phyloP scores from a whole-genome alignment of 1,140 invertebrate genomes.

The Venturia canescens region DNA sequence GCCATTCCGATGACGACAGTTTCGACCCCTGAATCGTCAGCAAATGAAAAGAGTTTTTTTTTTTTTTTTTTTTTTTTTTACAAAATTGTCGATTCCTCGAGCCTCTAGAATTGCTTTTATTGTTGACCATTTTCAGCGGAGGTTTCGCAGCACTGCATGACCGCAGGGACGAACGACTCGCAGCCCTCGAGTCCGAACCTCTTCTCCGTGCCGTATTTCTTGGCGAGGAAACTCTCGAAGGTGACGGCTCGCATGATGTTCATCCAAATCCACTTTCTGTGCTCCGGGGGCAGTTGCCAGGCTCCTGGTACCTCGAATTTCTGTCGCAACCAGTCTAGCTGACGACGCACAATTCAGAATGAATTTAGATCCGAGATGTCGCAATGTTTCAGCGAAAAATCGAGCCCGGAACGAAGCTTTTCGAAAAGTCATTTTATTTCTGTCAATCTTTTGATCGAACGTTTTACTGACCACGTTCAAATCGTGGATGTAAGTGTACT shows the following conservation, averaged over 20 bases:
- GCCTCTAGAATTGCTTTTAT: too few species aligned
- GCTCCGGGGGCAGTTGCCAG: slow-evolving; percentile 81
- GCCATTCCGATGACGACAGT: slow-evolving; percentile 94
- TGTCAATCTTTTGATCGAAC: not conserved
- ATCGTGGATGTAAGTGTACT: slow-evolving; percentile 93
- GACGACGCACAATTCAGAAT: slow-evolving; percentile 52
- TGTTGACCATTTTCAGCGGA: slow-evolving; percentile 81
- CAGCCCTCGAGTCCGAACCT: slow-evolving; percentile 95
- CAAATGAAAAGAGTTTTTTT: not conserved
- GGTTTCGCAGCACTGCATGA: slow-evolving; percentile 93
- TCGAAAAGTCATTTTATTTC: too few species aligned
- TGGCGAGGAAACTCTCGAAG: slow-evolving; percentile 92
- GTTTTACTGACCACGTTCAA: slow-evolving; percentile 72
- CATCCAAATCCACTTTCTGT: slow-evolving; percentile 85
- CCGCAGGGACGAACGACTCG: slow-evolving; percentile 91
- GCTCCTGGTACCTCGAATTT: slow-evolving; percentile 88
- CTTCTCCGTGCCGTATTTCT: slow-evolving; percentile 94
- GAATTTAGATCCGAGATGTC: not conserved
- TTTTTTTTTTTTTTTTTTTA: not conserved
- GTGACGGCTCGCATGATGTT: slow-evolving; percentile 86
- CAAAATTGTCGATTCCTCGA: too few species aligned
- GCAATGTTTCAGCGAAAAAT: too few species aligned
- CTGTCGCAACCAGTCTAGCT: slow-evolving; percentile 88
- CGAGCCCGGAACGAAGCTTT: too few species aligned
- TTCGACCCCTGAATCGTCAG: slow-evolving; percentile 80